Evolutionary conservation across 2,797 vertebrate species (phyloP), one percentile per base, ranked within the genome.

Genomic region (Gambusia yucatana): DNA sequence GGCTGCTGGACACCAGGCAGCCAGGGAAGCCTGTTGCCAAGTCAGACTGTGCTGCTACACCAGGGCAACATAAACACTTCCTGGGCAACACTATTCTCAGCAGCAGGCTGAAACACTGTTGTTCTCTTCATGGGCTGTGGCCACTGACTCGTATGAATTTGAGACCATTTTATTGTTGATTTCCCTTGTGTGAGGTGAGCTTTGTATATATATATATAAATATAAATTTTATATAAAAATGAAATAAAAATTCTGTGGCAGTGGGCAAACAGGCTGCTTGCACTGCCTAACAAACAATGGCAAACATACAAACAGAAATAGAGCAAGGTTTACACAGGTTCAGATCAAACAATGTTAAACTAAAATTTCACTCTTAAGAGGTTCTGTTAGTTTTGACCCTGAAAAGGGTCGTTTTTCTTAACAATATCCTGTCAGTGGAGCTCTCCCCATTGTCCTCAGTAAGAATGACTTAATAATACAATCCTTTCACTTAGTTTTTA

Each of bases 1-100:
- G 52, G 47, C 75, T 47, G 46, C 70, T 52, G 46, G 57, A 36
- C 8, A 17, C 65, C 30, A 70, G 75, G 82, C 85, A 76, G 80
- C 72, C 79, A 70, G 28, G 14, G 73, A 52, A 76, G 73, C 47
- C 72, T 9, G 71, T 33, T 44, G 80, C 78, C 80, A 81, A 77
- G 46, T 75, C 39, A 8, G 33, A 44, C 79, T 44, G 78, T 65
- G 52, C 75, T 50, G 77, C 77, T 78, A 6, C 6, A 76, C 30
- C 17, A 5, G 0, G 80, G 36, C 69, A 77, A 73, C 79, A 71
- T 78, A 50, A 61, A 76, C 28, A 10, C 39, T 76, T 30, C 55
- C 71, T 72, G 67, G 55, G 46, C 36, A 46, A 77, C 80, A 52
- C 43, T 48, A 72, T 43, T 76, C 59, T 72, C 67, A 73, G 69